Conservation (phyloP, 2,797 vertebrate species). For the Propithecus deckenii region DNA sequence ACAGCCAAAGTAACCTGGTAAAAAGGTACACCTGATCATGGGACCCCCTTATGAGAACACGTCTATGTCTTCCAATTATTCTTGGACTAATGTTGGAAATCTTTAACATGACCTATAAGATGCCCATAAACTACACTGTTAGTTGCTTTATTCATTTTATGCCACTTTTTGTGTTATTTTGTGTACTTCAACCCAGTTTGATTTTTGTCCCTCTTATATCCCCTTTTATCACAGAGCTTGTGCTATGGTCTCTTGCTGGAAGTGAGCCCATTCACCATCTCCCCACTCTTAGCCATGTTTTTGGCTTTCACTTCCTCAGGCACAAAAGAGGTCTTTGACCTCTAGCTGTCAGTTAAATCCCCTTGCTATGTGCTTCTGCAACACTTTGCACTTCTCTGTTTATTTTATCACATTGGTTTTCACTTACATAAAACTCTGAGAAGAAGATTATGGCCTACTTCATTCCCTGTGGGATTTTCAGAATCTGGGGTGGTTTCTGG, state of each 20-base stretch:
- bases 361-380: not conserved
- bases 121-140: not conserved
- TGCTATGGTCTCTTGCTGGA: not conserved
- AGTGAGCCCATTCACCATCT: not conserved
- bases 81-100: not conserved
- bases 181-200: not conserved
- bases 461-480: not conserved
- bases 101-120: not conserved
- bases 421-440: not conserved
- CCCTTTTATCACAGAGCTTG: not conserved
- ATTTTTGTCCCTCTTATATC: not conserved
- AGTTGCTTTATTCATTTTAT: not conserved
- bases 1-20: not conserved
- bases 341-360: not conserved
- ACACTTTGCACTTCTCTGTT: not conserved
- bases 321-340: not conserved
- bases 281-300: not conserved
- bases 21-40: not conserved
- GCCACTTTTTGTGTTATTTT: not conserved
- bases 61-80: not conserved
- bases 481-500: not conserved
- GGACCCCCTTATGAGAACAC: not conserved
- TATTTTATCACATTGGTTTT: conserved; percentile 32
- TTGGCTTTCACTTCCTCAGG: not conserved
- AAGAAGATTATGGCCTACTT: not conserved